Percentiles rank a stretch among this genome's conserved stretches.
These are phyloP conservation scores for Xylocopa sonorina DNA, from an alignment of 1,140 invertebrate species.

Conservation along the genomic window DNA sequence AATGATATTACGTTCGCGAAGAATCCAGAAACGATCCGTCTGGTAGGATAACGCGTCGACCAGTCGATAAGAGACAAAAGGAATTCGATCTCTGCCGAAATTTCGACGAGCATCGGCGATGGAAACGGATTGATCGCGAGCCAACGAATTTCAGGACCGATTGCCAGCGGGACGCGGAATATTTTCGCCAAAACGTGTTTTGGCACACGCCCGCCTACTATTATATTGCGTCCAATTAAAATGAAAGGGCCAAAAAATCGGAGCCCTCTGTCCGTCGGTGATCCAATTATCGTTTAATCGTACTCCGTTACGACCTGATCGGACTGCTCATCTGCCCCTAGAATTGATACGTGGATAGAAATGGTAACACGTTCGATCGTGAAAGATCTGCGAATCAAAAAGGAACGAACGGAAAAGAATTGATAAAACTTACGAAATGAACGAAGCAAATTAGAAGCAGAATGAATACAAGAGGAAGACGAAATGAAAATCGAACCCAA, in stretches of 20 bases:
- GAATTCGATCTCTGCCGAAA: background rate
- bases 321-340: background rate
- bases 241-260: slow-evolving; percentile 24
- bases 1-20: background rate
- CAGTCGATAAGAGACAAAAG: background rate
- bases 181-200: slow-evolving; percentile 18
- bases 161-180: background rate
- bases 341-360: background rate
- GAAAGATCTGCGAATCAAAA: no score
- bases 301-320: slow-evolving; percentile 7
- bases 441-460: background rate
- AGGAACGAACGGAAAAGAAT: no score
- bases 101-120: background rate
- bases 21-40: background rate
- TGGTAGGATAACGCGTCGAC: background rate
- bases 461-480: background rate
- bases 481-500: no score
- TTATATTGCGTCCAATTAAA: slow-evolving; percentile 43
- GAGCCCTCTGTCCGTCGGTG: slow-evolving; percentile 20
- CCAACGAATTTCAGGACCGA: background rate
- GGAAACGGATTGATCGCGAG: slow-evolving; percentile 7
- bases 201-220: slow-evolving; percentile 2
- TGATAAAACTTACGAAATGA: no score
- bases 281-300: slow-evolving; percentile 42
- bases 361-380: background rate